These are phyloP conservation scores for Herpetotheres cachinnans DNA, from an alignment of 2,113 vertebrate genomes.

Conservation along the genomic window DNA sequence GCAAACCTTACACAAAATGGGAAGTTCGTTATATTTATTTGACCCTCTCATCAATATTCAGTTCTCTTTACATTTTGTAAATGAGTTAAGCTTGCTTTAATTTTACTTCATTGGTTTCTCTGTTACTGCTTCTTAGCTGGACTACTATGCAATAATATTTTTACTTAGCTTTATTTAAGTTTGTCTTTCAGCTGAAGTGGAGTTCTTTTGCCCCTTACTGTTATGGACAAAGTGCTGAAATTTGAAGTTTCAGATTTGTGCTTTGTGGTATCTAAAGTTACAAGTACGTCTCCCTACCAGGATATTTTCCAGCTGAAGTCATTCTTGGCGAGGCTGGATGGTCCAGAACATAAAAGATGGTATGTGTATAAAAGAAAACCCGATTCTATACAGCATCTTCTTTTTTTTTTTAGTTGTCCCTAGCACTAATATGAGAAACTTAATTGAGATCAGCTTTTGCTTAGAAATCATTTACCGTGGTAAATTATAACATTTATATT, in stretches of 20 bases:
- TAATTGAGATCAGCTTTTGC: neutral
- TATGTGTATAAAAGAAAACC: neutral
- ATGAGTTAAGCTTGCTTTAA: neutral
- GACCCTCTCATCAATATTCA: neutral
- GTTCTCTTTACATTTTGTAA: neutral
- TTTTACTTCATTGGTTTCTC: neutral
- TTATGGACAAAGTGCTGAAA: constrained; percentile 38
- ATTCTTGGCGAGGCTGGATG: constrained; percentile 25
- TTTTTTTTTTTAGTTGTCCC: neutral
- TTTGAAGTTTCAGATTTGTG: constrained; percentile 13
- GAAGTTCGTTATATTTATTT: neutral
- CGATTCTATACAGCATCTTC: neutral
- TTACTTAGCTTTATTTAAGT: neutral
- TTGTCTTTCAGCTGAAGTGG: constrained; percentile 25
- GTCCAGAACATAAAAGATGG: constrained; percentile 41
- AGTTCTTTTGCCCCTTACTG: neutral
- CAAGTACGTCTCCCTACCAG: neutral
- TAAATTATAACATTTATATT: neutral
- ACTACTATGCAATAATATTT: neutral
- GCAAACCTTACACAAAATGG: neutral
- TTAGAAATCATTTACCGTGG: neutral
- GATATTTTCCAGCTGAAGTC: constrained; percentile 69
- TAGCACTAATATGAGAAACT: neutral
- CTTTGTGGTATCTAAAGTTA: constrained; percentile 23
- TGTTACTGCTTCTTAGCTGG: neutral